Evolutionary conservation across 2,113 vertebrate species (phyloP).

Genomic region (Paedocypris sp.): DNA sequence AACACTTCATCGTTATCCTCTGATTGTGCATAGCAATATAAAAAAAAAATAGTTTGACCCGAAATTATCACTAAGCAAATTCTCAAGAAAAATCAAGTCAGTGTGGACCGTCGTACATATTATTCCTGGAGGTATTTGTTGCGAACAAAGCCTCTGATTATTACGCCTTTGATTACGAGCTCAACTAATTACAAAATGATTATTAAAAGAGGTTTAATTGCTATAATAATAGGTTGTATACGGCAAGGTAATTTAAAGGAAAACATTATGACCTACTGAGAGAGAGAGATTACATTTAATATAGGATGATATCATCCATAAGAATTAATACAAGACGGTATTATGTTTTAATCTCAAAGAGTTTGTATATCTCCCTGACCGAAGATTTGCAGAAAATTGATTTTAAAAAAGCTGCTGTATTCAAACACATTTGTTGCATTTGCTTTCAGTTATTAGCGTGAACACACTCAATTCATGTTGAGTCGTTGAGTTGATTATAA

Average conservation of each 20-base stretch:
- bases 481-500: too few relatives aligned
- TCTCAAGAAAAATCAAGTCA: too few relatives aligned
- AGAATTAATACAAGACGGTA: too few relatives aligned
- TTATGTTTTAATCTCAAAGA: too few relatives aligned
- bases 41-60: not conserved
- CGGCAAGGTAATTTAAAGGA: not conserved
- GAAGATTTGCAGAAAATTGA: too few relatives aligned
- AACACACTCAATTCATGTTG: too few relatives aligned
- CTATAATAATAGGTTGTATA: slow-evolving; percentile 1
- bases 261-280: not conserved
- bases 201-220: not conserved
- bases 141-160: slow-evolving; percentile 3
- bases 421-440: too few relatives aligned
- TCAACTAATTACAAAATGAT: not conserved
- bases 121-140: not conserved
- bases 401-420: too few relatives aligned
- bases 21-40: not conserved
- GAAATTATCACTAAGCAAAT: too few relatives aligned
- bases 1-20: not conserved
- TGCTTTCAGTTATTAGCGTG: too few relatives aligned
- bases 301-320: not conserved
- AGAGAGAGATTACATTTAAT: not conserved
- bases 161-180: not conserved
- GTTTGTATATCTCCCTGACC: too few relatives aligned
- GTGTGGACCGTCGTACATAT: too few relatives aligned